phyloP scores from a whole-genome alignment of 2,888 invertebrate genomes.

The Girardia tigrina region DNA sequence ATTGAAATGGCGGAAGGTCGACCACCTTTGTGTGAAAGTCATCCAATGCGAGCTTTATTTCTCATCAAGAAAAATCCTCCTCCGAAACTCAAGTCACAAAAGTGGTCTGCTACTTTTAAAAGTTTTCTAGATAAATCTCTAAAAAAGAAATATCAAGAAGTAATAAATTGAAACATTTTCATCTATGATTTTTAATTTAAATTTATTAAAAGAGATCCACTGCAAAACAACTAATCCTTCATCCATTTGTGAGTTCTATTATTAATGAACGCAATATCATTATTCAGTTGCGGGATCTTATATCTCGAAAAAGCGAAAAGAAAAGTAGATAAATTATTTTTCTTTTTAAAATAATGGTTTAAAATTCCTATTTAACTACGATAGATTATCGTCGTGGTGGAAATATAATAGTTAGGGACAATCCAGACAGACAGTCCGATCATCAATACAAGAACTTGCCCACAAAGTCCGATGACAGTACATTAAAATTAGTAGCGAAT shows the following conservation, averaged over 20 bases:
- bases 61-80: slow-evolving; percentile 18
- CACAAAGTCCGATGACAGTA: slow-evolving; percentile 3
- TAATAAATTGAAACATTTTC: neutral
- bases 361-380: neutral
- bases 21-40: neutral
- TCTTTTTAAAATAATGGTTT: neutral
- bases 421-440: neutral
- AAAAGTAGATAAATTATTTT: neutral
- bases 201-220: neutral
- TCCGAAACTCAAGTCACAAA: neutral
- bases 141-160: neutral
- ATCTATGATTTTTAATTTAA: neutral
- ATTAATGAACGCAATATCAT: slow-evolving; percentile 23
- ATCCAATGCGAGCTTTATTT: slow-evolving; percentile 17
- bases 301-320: neutral
- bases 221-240: neutral
- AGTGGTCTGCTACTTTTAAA: slow-evolving; percentile 1
- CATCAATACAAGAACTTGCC: neutral
- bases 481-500: neutral
- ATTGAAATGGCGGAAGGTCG: slow-evolving; percentile 11
- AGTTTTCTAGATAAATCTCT: neutral
- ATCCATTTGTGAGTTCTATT: neutral
- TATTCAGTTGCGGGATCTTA: neutral
- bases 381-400: neutral
- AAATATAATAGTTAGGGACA: neutral